Evolutionary conservation across 2,113 vertebrate species (phyloP), one percentile per base, ranked within the genome.

Genomic region (Pantherophis guttatus): DNA sequence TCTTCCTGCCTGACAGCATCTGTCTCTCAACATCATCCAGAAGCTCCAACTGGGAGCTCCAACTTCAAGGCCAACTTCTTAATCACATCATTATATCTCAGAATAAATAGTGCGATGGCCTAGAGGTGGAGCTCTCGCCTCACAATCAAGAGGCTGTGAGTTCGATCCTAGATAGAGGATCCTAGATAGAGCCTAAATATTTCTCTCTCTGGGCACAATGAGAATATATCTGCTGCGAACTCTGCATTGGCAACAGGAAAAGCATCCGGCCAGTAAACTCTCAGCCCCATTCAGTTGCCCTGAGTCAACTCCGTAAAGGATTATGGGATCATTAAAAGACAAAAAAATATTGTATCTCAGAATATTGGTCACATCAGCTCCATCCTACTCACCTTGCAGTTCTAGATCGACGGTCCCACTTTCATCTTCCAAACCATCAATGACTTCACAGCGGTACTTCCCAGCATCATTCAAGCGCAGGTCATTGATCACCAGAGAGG

Each of bases 361-460:
- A 5, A 9, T 39, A 39, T 81, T 81, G 33, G 33, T 23, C 26
- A 11, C 9, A 2, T 19, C 48, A 39, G 23, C 54, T 7, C 4
- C 5, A 0, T 48, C 21, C 53, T 33, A 10, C 96, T 94, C 95
- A 99, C 99, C 99, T 96, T 97, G 95, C 92, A 99, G 96, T 95
- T 97, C 98, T 90, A 99, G 97, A 23, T 99, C 98, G 93, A 99
- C 98, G 1, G 98, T 98, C 0, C 98, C 96, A 0, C 98, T 99
- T 95, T 98, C 98, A 0, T 99, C 99, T 96, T 99, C 99, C 96
- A 99, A 97, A 9, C 99, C 99, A 0, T 99, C 98, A 0, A 99
- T 99, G 95, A 99, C 98, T 96, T 99, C 99, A 0, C 99, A 99
- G 70, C 98, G 98, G 96, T 99, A 99, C 75, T 98, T 98, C 23